phyloP scores from a whole-genome alignment of 1,140 invertebrate genomes.

The Temnothorax longispinosus region DNA sequence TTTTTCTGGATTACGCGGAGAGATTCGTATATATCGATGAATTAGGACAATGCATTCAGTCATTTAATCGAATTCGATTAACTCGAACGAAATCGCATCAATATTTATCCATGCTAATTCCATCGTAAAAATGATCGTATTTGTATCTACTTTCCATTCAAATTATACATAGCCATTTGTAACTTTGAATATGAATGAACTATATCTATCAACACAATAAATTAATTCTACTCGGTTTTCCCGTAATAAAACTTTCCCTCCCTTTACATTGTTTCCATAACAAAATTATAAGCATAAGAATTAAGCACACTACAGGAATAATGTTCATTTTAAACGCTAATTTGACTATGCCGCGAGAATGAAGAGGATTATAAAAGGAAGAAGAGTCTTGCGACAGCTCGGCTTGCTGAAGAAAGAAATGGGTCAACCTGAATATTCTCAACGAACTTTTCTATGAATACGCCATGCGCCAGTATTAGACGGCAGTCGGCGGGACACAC shows the following conservation, averaged over 20 bases:
- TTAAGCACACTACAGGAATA: constrained; percentile 3
- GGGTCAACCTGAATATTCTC: constrained; percentile 74
- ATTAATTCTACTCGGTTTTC: constrained; percentile 1
- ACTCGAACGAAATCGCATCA: constrained; percentile 14
- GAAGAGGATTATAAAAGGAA: constrained; percentile 40
- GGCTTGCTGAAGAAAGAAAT: constrained; percentile 60
- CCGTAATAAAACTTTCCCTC: not conserved
- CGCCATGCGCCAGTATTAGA: constrained; percentile 56
- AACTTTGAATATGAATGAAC: constrained; percentile 17
- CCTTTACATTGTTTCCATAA: not conserved
- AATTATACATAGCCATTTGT: not conserved
- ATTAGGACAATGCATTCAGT: not conserved
- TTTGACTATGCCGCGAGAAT: constrained; percentile 41
- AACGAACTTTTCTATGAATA: constrained; percentile 78
- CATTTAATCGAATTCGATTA: not conserved
- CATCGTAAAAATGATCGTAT: not conserved
- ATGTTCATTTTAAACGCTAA: constrained; percentile 47
- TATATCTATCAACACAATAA: constrained; percentile 14
- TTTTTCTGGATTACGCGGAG: not conserved
- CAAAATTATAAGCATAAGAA: constrained; percentile 33
- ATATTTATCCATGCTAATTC: constrained; percentile 16
- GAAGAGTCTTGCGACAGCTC: constrained; percentile 13
- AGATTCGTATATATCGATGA: not conserved
- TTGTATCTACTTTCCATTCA: not conserved
- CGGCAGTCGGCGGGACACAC: constrained; percentile 46